A percentile compares a stretch with the other conserved stretches of the same genome.
Conservation (phyloP, 2,797 vertebrate species). For the Heterohyrax brucei region DNA sequence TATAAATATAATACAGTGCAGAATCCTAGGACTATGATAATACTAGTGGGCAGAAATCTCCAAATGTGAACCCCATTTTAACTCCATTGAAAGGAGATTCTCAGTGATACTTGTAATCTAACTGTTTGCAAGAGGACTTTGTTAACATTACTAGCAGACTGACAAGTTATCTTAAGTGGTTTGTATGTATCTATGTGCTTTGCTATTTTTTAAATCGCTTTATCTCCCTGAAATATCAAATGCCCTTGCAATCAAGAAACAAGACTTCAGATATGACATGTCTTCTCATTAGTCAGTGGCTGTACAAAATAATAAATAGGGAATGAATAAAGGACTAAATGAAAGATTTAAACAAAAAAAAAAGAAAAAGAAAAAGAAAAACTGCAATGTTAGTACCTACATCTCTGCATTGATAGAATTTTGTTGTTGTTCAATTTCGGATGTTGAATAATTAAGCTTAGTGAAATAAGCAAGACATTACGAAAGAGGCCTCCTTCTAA, state of each 20-base stretch:
- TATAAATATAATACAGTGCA: background rate
- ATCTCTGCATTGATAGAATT: conserved; percentile 49
- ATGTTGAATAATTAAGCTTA: conserved; percentile 65
- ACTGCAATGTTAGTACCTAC: conserved; percentile 1
- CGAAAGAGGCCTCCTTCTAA: conserved; percentile 19
- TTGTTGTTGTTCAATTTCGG: background rate
- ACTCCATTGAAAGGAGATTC: conserved; percentile 3
- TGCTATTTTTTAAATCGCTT: background rate
- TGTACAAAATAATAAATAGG: conserved; percentile 70
- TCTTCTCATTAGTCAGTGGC: conserved; percentile 18
- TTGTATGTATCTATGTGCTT: background rate
- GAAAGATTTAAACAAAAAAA: background rate
- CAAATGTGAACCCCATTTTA: background rate
- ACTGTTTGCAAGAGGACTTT: conserved; percentile 13
- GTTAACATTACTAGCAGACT: background rate
- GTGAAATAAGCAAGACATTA: conserved; percentile 20
- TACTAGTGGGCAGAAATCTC: conserved; percentile 3
- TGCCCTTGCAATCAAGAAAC: conserved; percentile 67
- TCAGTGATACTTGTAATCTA: conserved; percentile 27
- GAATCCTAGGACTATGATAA: background rate
- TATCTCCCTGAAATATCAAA: background rate
- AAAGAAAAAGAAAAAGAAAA: conserved; percentile 22
- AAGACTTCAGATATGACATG: conserved; percentile 63
- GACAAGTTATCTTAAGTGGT: background rate
- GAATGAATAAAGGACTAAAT: conserved; percentile 36